A percentile compares a stretch with the other conserved stretches of the same genome.
These are phyloP conservation scores for Hemithea aestivaria DNA, from an alignment of 2,888 invertebrate genomes.

Conservation along the genomic window DNA sequence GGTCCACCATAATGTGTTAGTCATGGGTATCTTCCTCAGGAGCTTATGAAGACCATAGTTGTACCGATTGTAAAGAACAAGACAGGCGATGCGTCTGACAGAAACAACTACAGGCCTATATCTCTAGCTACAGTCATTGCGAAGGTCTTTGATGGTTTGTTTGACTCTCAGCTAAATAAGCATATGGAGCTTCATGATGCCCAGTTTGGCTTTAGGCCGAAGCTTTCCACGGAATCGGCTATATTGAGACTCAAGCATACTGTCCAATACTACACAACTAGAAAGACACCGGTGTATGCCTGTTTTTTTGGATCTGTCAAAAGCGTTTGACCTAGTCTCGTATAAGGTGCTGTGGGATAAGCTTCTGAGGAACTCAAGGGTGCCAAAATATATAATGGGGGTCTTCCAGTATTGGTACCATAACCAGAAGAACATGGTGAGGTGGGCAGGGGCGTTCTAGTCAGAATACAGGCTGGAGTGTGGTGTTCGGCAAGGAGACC, in stretches of 20 bases:
- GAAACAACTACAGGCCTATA: conserved; percentile 23
- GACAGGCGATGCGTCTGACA: conserved; percentile 20
- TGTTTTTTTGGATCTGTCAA: no score
- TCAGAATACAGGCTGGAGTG: no score
- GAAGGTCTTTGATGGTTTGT: conserved; percentile 21
- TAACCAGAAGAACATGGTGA: no score
- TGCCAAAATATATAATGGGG: no score
- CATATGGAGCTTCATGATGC: conserved; percentile 13
- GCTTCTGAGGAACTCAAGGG: no score
- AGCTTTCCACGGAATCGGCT: conserved; percentile 16
- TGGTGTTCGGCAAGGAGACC: no score
- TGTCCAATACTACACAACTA: conserved; percentile 6
- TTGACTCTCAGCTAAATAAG: conserved; percentile 11
- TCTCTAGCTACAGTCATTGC: conserved; percentile 17
- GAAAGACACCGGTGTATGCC: conserved; percentile 5
- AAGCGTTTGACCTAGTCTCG: no score
- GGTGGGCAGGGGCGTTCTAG: no score
- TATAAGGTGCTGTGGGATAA: no score
- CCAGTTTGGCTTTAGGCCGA: conserved; percentile 19
- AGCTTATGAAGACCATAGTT: conserved; percentile 15
- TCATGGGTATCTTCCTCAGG: conserved; percentile 10
- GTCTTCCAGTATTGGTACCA: no score
- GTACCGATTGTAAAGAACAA: conserved; percentile 25
- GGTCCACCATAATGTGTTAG: no score
- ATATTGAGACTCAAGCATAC: conserved; percentile 12